A percentile compares a stretch with the other conserved stretches of the same genome.
Conservation (phyloP, 1,140 invertebrate species). For the Micrasema longulum region DNA sequence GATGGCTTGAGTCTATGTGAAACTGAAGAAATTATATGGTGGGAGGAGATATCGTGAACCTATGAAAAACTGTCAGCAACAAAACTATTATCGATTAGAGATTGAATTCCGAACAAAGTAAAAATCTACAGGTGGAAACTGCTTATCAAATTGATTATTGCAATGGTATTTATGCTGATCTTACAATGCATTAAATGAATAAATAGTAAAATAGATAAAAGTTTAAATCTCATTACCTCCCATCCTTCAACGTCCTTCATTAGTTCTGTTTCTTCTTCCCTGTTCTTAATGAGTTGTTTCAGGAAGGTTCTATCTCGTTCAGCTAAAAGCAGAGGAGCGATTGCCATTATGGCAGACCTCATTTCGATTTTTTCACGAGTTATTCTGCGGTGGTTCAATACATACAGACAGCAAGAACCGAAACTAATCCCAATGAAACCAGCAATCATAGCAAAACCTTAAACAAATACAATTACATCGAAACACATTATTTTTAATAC, state of each 20-base stretch:
- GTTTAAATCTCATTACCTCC: conserved; percentile 70
- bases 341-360: conserved; percentile 78
- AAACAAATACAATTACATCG: conserved; percentile 5
- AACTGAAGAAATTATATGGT: too few species aligned
- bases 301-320: conserved; percentile 86
- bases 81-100: neutral
- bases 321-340: conserved; percentile 81
- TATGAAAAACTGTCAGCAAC: neutral
- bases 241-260: conserved; percentile 92
- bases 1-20: too few species aligned
- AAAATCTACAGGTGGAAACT: neutral
- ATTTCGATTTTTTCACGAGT: conserved; percentile 76
- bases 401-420: conserved; percentile 71
- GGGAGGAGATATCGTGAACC: neutral
- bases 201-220: neutral
- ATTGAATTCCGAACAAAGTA: neutral
- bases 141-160: neutral
- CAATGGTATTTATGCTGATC: neutral
- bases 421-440: conserved; percentile 73
- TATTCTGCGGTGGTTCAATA: conserved; percentile 67
- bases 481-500: too few species aligned
- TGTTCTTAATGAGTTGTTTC: conserved; percentile 82
- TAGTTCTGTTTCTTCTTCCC: conserved; percentile 85
- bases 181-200: neutral
- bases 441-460: conserved; percentile 71